phyloP scores from a whole-genome alignment of 2,113 vertebrate genomes.

The Pungitius pungitius region DNA sequence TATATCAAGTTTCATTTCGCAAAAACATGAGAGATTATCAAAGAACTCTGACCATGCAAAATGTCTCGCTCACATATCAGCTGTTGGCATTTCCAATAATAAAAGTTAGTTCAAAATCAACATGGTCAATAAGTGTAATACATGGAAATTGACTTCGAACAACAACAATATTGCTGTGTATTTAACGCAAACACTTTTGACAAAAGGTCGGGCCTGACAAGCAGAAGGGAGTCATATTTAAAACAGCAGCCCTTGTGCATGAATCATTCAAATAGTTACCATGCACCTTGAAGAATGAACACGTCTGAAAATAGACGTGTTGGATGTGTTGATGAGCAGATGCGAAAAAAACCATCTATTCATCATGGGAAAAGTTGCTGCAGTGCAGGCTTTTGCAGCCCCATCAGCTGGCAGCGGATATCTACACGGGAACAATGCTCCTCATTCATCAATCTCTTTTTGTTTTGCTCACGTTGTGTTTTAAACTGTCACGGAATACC shows the following conservation, averaged over 20 bases:
- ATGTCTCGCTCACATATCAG: background rate
- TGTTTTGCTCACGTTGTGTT: background rate
- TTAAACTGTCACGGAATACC: conserved; percentile 1
- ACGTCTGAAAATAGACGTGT: conserved; percentile 48
- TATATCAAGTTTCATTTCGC: background rate
- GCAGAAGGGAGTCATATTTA: conserved; percentile 29
- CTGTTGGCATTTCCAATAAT: background rate
- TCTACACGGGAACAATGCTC: conserved; percentile 28
- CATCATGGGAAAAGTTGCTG: conserved; percentile 21
- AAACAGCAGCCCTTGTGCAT: conserved; percentile 24
- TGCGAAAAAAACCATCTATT: conserved; percentile 53
- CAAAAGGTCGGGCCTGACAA: conserved; percentile 15
- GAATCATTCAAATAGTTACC: conserved; percentile 36
- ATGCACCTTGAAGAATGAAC: conserved; percentile 35
- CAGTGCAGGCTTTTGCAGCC: background rate
- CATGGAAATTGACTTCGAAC: background rate
- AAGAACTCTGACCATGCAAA: background rate
- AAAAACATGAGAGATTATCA: background rate
- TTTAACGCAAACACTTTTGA: conserved; percentile 5
- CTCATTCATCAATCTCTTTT: conserved; percentile 21
- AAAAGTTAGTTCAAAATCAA: background rate
- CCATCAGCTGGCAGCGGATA: background rate
- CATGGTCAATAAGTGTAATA: background rate
- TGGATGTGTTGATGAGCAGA: conserved; percentile 54
- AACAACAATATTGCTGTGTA: background rate